These are phyloP conservation scores for Indicator maculatus DNA, from an alignment of 2,113 vertebrate species.

Conservation along the genomic window DNA sequence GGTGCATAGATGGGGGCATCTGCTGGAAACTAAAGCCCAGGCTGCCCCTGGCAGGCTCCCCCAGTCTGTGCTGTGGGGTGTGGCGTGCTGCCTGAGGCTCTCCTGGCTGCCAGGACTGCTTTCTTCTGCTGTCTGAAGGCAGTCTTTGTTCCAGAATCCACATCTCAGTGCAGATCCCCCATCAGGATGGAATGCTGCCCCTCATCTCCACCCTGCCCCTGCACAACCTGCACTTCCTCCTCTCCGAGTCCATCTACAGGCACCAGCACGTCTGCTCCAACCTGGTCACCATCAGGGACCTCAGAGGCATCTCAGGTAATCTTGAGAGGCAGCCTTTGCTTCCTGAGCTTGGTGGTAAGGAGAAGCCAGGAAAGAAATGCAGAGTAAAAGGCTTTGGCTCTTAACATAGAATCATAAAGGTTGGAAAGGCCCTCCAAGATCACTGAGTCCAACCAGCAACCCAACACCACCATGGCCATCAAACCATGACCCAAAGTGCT, in stretches of 20 bases:
- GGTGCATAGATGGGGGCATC: not conserved
- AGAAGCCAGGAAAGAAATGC: not conserved
- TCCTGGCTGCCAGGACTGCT: not conserved
- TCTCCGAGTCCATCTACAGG: constrained; percentile 96
- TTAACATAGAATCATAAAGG: not conserved
- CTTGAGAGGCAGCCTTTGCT: not conserved
- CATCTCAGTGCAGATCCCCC: constrained; percentile 97
- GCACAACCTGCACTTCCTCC: constrained; percentile 95
- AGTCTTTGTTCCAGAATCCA: constrained; percentile 84
- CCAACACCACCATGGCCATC: no score
- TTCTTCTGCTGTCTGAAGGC: not conserved
- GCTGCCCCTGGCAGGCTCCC: not conserved
- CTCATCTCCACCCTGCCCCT: constrained; percentile 95
- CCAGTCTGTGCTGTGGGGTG: no score
- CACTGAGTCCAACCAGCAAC: no score
- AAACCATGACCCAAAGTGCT: no score
- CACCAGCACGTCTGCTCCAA: constrained; percentile 98
- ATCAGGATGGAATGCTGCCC: constrained; percentile 98
- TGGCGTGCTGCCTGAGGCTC: not conserved
- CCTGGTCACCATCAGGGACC: constrained; percentile 86
- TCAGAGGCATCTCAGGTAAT: constrained; percentile 88
- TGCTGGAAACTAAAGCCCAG: not conserved
- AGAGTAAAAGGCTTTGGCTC: not conserved
- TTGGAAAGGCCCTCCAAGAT: no score
- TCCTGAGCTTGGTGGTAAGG: not conserved